Base-by-base conservation (phyloP, 2,888 invertebrate species). In the Sphecodes monilicornis region DNA sequence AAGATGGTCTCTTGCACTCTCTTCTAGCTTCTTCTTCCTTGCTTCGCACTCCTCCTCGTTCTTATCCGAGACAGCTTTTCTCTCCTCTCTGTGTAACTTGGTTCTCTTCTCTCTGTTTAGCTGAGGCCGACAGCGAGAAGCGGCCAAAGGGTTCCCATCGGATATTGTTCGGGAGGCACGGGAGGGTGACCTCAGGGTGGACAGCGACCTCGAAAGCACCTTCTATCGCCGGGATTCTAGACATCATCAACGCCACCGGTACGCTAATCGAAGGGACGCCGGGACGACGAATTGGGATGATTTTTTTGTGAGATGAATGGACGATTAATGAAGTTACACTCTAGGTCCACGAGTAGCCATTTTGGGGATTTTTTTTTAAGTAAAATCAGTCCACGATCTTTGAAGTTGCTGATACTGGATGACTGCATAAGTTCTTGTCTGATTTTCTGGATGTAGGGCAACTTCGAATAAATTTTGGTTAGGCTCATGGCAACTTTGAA, bases 111-210 rank as follows among this genome's bases (percentile, higher is more conserved):
- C 80, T 90, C 75, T 46, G 36, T 64, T 22, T 18, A 8, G 8
- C 46, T 50, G 46, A 22, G 46, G 46, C 46, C 46, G 22, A 8
- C 46, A 8, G 8, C 46, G 46, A 50, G 46, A 50, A 22, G 86
- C 79, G 76, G 79, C 80, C 84, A 89, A 88, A 88, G 92, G 91
- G 87, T 91, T 91, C 91, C 90, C 91, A 91, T 91, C 88, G 91
- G 88, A 90, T 90, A 90, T 90, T 89, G 90, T 90, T 89, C 89
- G 86, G 84, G 64, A 84, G 85, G 88, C 86, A 84, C 82, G 78
- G 84, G 78, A 90, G 89, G 88, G 83, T 89, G 89, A 90, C 91
- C 89, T 88, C 89, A 89, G 89, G 90, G 88, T 90, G 91, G 90
- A 90, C 91, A 91, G 86, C 91, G 91, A 90, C 90, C 90, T 90